Conservation (phyloP, 2,113 vertebrate species). For the Collichthys lucidus region DNA sequence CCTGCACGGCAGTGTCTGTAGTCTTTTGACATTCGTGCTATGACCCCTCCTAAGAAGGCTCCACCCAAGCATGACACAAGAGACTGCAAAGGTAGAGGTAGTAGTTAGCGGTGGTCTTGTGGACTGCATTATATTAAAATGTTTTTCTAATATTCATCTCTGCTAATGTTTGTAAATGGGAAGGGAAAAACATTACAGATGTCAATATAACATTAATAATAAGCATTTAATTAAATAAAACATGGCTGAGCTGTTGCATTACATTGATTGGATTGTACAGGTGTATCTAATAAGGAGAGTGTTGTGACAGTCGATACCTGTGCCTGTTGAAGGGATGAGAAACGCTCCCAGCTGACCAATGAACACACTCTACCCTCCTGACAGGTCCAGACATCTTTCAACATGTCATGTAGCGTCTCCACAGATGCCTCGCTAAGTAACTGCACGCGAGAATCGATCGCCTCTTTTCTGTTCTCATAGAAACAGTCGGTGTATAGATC, state of each 20-base stretch:
- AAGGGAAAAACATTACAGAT: neutral
- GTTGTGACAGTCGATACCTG: conserved; percentile 83
- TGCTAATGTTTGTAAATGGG: neutral
- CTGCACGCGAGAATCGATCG: conserved; percentile 85
- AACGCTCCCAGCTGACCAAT: conserved; percentile 91
- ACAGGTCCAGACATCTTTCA: conserved; percentile 86
- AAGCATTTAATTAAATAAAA: neutral
- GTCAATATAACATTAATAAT: neutral
- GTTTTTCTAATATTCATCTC: conserved; percentile 1
- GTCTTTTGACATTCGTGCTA: conserved; percentile 87
- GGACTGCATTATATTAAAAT: neutral
- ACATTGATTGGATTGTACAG: neutral
- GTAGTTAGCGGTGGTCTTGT: too few species aligned
- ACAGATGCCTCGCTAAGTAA: conserved; percentile 81
- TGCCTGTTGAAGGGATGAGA: conserved; percentile 90
- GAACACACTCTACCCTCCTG: conserved; percentile 89
- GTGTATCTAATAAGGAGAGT: neutral
- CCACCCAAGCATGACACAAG: conserved; percentile 92
- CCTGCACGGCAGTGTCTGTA: conserved; percentile 92
- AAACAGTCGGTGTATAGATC: conserved; percentile 95
- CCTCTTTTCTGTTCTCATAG: conserved; percentile 87
- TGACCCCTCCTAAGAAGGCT: conserved; percentile 88
- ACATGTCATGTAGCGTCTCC: conserved; percentile 81
- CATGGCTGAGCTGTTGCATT: neutral
- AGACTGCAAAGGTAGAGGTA: conserved; percentile 80